Conservation (phyloP, 2,113 vertebrate genomes). For the Recurvirostra avosetta region DNA sequence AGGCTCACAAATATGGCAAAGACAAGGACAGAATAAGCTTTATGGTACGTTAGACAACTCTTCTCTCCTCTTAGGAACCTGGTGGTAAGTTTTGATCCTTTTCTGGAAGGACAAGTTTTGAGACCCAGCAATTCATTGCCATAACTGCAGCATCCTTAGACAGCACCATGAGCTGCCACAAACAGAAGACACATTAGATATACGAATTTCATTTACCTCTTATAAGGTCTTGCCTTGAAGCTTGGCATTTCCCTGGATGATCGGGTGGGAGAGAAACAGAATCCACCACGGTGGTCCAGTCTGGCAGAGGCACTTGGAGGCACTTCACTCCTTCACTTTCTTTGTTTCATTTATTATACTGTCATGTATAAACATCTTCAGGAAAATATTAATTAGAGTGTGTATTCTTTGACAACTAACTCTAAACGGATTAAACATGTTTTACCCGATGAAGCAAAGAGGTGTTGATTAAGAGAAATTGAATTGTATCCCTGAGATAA, state of each 20-base stretch:
- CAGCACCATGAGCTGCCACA: not conserved
- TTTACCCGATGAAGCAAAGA: constrained; percentile 41
- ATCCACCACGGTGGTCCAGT: not conserved
- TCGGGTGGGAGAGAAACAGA: not conserved
- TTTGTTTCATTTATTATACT: constrained; percentile 32
- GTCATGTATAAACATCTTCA: constrained; percentile 26
- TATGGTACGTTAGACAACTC: not conserved
- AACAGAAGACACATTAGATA: not conserved
- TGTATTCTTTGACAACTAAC: constrained; percentile 23
- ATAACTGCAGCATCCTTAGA: constrained; percentile 15
- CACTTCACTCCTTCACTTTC: not conserved
- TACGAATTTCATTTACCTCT: not conserved
- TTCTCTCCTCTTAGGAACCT: not conserved
- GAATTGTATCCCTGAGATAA: constrained; percentile 62
- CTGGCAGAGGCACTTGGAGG: not conserved
- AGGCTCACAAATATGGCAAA: not conserved
- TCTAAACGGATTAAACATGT: constrained; percentile 52
- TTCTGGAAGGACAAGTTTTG: not conserved
- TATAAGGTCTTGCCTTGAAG: not conserved
- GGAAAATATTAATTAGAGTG: constrained; percentile 65
- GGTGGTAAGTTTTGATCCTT: not conserved
- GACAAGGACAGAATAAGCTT: not conserved
- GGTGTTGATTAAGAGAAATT: constrained; percentile 66
- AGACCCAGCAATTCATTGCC: not conserved
- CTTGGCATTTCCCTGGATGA: not conserved